Conservation (phyloP, 1,140 invertebrate genomes). For the Aphelenchoides fujianensis region DNA sequence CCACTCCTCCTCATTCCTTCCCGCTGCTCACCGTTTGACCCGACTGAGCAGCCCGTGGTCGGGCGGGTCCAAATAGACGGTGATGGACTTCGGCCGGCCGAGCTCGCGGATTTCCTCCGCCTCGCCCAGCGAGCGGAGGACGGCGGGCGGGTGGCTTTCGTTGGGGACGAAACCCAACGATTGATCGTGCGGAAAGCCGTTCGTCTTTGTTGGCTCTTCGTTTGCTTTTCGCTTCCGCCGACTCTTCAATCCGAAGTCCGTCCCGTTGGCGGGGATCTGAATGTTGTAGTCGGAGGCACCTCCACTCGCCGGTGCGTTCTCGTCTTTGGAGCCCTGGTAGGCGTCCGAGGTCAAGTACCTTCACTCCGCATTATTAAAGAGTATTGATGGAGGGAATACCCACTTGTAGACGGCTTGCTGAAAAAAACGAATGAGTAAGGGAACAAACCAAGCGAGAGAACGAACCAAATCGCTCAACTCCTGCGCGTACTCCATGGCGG, state of each 20-base stretch:
- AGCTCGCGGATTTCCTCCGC: background rate
- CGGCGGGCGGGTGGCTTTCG: background rate
- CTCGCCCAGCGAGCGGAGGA: too few species aligned
- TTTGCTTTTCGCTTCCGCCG: background rate
- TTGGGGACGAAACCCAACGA: background rate
- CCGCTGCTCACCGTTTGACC: constrained; percentile 18
- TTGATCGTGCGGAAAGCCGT: background rate
- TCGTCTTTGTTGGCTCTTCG: background rate
- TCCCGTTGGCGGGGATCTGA: background rate
- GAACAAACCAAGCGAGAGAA: background rate
- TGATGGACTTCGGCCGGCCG: background rate
- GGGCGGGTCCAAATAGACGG: background rate
- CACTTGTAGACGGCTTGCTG: constrained; percentile 24
- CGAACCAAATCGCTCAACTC: constrained; percentile 13
- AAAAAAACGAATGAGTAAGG: background rate
- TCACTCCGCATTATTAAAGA: too few species aligned
- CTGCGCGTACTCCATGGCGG: constrained; percentile 9
- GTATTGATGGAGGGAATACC: too few species aligned
- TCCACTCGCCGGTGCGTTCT: background rate
- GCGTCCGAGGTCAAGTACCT: constrained; percentile 15
- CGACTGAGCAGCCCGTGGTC: constrained; percentile 13
- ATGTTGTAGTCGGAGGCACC: background rate
- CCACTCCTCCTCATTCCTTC: background rate
- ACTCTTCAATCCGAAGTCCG: background rate
- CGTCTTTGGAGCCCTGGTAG: constrained; percentile 9